Base-by-base conservation (phyloP, 2,113 vertebrate species). In the Notarius quadriscutis region DNA sequence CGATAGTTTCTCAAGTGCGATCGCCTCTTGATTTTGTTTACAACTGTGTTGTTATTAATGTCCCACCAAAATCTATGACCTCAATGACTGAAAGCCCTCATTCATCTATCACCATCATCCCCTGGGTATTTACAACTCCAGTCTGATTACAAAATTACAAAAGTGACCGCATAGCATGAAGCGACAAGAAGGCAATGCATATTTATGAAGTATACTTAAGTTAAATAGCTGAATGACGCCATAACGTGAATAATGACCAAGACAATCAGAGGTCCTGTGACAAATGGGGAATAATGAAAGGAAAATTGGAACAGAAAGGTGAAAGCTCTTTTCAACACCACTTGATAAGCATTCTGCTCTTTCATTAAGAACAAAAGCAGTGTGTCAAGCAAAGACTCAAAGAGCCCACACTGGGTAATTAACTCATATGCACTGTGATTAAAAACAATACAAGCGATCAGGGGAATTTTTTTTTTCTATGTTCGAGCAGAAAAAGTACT, bases 361-460 rank as follows among this genome's bases (percentile, higher is more conserved):
- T 92, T 94, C 88, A 92, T 92, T 91, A 91, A 86, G 91, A 87
- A 88, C 89, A 72, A 89, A 86, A 92, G 14, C 92, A 93, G 92
- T 90, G 90, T 82, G 93, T 87, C 89, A 90, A 90, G 89, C 84
- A 90, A 88, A 87, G 89, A 86, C 81, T 93, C 91, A 93, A 93
- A 94, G 89, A 92, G 88, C 88, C 84, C 90, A 86, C 60, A 88
- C 89, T 83, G 89, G 58, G 91, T 92, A 94, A 95, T 94, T 92
- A 95, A 92, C 90, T 90, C 91, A 92, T 92, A 92, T 90, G 92
- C 87, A 85, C 90, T 67, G 85, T 86, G 82, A 91, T 90, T 91
- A 91, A 92, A 93, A 94, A 93, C 90, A 89, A 88, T 86, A 90
- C 89, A 89, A 87, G 81, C 90, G 91, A 92, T 93, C 89, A 88